Base-by-base conservation (phyloP, 2,888 invertebrate species). In the Hypercompe scribonia region DNA sequence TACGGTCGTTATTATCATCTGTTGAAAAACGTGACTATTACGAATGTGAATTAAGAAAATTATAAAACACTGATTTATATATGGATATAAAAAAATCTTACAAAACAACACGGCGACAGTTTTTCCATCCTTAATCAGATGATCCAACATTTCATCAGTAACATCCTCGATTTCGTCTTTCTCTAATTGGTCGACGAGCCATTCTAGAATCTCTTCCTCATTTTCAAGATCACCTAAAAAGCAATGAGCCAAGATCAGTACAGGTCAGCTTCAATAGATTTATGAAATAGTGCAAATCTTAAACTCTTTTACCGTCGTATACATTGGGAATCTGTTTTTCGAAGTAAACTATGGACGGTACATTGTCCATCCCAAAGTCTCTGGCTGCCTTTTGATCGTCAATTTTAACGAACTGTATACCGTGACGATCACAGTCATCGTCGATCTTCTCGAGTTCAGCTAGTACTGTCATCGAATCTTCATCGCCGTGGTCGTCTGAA, bases 111-210 rank as follows among this genome's bases (percentile, higher is more conserved):
- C 99, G 78, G 98, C 98, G 85, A 99, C 96, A 81, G 97, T 98
- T 92, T 98, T 98, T 82, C 98, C 98, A 88, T 98, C 98, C 88
- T 98, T 98, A 81, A 99, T 97, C 80, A 99, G 96, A 90, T 97
- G 97, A 90, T 98, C 98, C 84, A 99, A 96, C 98, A 99, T 99
- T 94, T 99, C 98, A 92, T 99, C 98, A 68, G 98, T 99, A 65
- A 99, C 98, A 93, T 99, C 99, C 96, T 99, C 99, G 85, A 99
- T 99, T 96, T 99, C 99, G 91, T 99, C 99, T 86, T 97, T 98
- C 90, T 98, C 98, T 82, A 98, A 96, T 92, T 99, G 99, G 79
- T 97, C 97, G 76, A 98, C 96, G 54, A 99, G 95, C 99, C 99
- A 99, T 88, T 98, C 98, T 71, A 99, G 94, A 83, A 98, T 98